Evolutionary conservation across 2,797 vertebrate species (phyloP).

Genomic region (Alfaro cultratus): DNA sequence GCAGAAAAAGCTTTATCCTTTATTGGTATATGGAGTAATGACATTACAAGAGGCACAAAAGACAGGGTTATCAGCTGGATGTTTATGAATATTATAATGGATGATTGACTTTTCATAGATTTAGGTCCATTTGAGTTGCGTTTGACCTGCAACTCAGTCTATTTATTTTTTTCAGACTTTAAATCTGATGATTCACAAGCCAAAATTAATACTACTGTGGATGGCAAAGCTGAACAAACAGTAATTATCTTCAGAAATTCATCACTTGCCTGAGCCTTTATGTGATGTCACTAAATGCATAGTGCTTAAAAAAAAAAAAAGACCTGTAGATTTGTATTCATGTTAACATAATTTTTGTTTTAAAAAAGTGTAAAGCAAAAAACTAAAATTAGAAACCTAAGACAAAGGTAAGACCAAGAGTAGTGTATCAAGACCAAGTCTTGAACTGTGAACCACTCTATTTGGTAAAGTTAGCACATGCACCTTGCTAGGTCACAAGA

Average conservation of each 20-base stretch:
- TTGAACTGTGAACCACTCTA: no score
- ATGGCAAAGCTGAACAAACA: neutral
- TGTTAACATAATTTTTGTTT: neutral
- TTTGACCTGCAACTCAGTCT: neutral
- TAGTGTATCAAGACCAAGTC: no score
- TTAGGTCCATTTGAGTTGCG: neutral
- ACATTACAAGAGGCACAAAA: neutral
- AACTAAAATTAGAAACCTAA: neutral
- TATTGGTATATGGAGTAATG: neutral
- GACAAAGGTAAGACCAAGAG: no score
- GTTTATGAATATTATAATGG: neutral
- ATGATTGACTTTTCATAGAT: neutral
- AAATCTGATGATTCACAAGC: neutral
- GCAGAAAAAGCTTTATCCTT: neutral
- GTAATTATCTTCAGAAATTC: neutral
- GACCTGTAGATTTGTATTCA: neutral
- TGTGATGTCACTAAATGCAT: neutral
- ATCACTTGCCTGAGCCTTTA: neutral
- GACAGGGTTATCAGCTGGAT: neutral
- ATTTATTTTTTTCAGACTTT: neutral
- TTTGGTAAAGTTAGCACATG: no score
- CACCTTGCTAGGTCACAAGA: no score
- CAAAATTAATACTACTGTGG: neutral
- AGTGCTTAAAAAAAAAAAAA: no score
- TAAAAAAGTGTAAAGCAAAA: neutral